phyloP scores from a whole-genome alignment of 1,140 invertebrate genomes.

The Planococcus citri region DNA sequence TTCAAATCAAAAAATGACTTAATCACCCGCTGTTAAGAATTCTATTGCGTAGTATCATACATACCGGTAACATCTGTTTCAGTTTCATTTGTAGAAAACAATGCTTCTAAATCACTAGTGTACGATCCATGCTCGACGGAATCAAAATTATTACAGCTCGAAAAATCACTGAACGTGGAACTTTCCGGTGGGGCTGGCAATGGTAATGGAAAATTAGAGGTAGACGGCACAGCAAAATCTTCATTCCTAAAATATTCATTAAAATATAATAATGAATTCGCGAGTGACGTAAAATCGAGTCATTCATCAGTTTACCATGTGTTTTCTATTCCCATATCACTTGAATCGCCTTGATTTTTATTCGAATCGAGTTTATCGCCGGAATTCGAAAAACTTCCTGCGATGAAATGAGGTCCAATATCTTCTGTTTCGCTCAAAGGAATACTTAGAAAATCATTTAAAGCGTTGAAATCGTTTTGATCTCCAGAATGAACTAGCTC shows the following conservation, averaged over 20 bases:
- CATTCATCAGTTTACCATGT: not conserved
- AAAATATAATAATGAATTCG: not conserved
- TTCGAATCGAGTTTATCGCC: not conserved
- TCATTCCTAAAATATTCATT: conserved; percentile 25
- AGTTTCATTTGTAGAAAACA: conserved; percentile 23
- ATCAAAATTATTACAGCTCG: conserved; percentile 16
- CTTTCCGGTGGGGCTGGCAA: conserved; percentile 23
- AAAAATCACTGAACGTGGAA: not conserved
- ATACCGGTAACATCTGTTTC: conserved; percentile 24
- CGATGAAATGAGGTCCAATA: conserved; percentile 10
- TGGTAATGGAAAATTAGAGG: conserved; percentile 26
- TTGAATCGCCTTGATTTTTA: not conserved
- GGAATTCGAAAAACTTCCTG: not conserved
- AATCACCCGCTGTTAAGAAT: not conserved
- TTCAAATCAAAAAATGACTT: conserved; percentile 4
- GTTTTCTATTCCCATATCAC: conserved; percentile 18
- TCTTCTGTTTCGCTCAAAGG: not conserved
- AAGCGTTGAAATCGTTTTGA: not conserved
- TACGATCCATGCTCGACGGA: conserved; percentile 16
- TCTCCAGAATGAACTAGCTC: not conserved
- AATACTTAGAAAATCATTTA: not conserved
- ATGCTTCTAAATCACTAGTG: conserved; percentile 22
- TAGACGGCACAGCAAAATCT: conserved; percentile 23
- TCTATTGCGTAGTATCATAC: not conserved
- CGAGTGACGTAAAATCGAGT: no score